Percentiles rank a stretch among this genome's conserved stretches.
Conservation (phyloP, 2,113 vertebrate genomes). For the Micronycteris hirsuta region DNA sequence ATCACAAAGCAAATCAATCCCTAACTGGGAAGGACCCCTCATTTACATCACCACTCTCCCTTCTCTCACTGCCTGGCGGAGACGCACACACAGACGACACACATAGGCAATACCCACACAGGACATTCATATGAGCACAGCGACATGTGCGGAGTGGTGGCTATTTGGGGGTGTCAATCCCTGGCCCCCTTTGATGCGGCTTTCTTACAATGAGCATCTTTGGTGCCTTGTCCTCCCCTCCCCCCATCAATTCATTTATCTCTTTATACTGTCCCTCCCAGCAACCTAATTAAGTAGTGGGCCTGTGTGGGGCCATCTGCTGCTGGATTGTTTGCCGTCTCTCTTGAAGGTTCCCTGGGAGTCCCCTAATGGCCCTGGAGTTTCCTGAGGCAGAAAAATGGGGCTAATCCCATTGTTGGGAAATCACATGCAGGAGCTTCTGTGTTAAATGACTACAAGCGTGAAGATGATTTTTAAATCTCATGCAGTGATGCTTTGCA, state of each 20-base stretch:
- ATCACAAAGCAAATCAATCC: not conserved
- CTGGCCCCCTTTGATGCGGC: not conserved
- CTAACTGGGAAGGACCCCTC: not conserved
- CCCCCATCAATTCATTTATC: not conserved
- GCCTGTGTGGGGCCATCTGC: slow-evolving; percentile 25
- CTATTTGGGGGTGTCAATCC: not conserved
- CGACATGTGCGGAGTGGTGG: not conserved
- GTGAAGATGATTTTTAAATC: not conserved
- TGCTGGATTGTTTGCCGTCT: not conserved
- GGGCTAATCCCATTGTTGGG: not conserved
- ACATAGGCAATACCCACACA: accelerated
- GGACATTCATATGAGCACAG: not conserved
- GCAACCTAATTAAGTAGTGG: not conserved
- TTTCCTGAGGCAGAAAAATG: not conserved
- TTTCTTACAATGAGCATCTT: not conserved
- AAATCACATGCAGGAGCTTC: not conserved
- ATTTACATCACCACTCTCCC: not conserved
- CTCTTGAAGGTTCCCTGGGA: not conserved
- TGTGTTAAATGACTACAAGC: not conserved
- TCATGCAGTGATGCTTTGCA: not conserved
- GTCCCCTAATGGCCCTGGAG: not conserved
- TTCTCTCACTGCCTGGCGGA: not conserved
- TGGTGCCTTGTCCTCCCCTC: not conserved
- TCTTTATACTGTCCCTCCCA: not conserved
- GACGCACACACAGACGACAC: accelerated